phyloP scores from a whole-genome alignment of 2,888 invertebrate genomes.

The Anodontia alba region DNA sequence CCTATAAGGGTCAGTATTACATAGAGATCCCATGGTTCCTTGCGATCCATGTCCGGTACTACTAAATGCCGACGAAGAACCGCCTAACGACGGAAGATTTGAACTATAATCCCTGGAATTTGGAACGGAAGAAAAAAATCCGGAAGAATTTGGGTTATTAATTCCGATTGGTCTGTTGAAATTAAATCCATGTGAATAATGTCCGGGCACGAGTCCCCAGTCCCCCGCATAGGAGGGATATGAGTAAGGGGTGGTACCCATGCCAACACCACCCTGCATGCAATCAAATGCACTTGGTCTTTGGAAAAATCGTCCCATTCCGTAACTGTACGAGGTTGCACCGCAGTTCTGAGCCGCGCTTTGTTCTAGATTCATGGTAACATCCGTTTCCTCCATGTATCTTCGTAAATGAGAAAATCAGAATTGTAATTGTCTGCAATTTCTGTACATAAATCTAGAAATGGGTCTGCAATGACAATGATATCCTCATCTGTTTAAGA shows the following conservation, averaged over 20 bases:
- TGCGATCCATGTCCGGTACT: slow-evolving; percentile 38
- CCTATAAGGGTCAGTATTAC: slow-evolving; percentile 53
- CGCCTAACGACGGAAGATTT: slow-evolving; percentile 46
- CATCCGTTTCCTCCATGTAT: slow-evolving; percentile 57
- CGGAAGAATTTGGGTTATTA: slow-evolving; percentile 55
- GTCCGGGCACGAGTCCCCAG: slow-evolving; percentile 65
- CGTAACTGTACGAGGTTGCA: slow-evolving; percentile 59
- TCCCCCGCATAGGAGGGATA: slow-evolving; percentile 63
- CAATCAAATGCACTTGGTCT: slow-evolving; percentile 74
- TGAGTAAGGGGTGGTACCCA: slow-evolving; percentile 62
- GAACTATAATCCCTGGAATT: slow-evolving; percentile 54
- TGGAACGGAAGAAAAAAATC: slow-evolving; percentile 41
- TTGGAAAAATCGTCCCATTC: slow-evolving; percentile 73
- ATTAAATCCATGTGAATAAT: slow-evolving; percentile 64
- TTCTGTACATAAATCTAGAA: slow-evolving; percentile 57
- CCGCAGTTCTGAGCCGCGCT: slow-evolving; percentile 50
- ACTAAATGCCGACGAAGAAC: slow-evolving; percentile 51
- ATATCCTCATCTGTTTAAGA: slow-evolving; percentile 59
- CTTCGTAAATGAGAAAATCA: slow-evolving; percentile 59
- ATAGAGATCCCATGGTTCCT: slow-evolving; percentile 43
- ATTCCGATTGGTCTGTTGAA: slow-evolving; percentile 57
- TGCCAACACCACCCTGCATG: slow-evolving; percentile 71
- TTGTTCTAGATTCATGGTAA: slow-evolving; percentile 57
- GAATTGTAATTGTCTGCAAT: slow-evolving; percentile 40
- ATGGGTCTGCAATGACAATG: slow-evolving; percentile 52